Percentiles rank a stretch among this genome's conserved stretches.
Conservation (phyloP, 1,140 invertebrate species). For the Aphis gossypii region DNA sequence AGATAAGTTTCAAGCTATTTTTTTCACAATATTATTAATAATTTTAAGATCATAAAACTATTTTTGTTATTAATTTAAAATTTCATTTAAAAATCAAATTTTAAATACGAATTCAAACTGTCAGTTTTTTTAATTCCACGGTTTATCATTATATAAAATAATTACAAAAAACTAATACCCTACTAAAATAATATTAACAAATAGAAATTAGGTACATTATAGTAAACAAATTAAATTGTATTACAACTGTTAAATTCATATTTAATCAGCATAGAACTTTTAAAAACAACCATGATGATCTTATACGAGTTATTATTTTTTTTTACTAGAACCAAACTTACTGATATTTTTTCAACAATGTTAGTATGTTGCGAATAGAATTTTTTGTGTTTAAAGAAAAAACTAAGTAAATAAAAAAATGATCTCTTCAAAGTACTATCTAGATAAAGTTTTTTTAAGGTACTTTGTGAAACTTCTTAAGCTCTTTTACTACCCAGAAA, state of each 20-base stretch:
- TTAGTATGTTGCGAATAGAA: not conserved
- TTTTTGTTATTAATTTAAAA: not conserved
- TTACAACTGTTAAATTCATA: not conserved
- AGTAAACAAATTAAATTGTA: not conserved
- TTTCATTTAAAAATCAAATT: not conserved
- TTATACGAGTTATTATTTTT: not conserved
- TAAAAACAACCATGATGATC: not conserved
- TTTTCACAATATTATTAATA: not conserved
- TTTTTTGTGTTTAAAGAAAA: not conserved
- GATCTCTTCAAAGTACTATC: not conserved
- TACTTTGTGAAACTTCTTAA: not conserved
- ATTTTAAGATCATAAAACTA: not conserved
- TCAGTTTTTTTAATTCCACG: too few species aligned
- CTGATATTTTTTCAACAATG: not conserved
- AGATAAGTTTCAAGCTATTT: not conserved
- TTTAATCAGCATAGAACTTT: too few species aligned
- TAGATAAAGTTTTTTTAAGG: not conserved
- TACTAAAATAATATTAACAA: too few species aligned
- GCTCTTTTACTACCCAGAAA: too few species aligned
- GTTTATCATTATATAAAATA: too few species aligned
- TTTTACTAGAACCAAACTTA: not conserved
- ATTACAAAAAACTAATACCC: too few species aligned
- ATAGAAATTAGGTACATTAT: too few species aligned
- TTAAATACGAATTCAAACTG: not conserved
- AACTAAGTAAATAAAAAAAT: not conserved